Evolutionary conservation across 2,888 invertebrate genomes (phyloP).

Genomic region (Molanna angustata): DNA sequence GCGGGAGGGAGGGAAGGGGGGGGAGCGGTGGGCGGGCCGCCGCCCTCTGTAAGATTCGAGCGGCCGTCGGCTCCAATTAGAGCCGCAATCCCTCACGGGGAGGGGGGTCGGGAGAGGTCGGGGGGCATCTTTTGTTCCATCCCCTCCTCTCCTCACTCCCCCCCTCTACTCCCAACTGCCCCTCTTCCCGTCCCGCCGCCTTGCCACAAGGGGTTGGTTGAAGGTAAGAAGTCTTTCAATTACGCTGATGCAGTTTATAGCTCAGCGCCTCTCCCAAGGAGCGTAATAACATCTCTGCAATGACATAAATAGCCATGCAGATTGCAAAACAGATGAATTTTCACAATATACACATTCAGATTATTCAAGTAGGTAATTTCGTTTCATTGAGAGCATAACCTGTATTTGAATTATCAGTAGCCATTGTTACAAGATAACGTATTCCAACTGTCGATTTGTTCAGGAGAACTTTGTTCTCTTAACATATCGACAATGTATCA

Average conservation of each 20-base stretch:
- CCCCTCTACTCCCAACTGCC: constrained; percentile 32
- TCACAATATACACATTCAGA: no score
- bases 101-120: constrained; percentile 46
- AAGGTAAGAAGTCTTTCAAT: constrained; percentile 40
- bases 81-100: constrained; percentile 57
- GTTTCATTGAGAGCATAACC: no score
- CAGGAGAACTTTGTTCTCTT: no score
- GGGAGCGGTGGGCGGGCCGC: constrained; percentile 47
- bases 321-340: no score
- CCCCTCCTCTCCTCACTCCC: constrained; percentile 37
- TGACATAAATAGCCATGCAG: no score
- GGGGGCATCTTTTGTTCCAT: constrained; percentile 37
- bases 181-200: constrained; percentile 33
- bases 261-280: no score
- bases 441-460: no score
- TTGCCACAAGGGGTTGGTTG: constrained; percentile 33
- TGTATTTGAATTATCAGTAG: no score
- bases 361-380: no score
- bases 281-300: no score
- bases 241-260: constrained; percentile 30
- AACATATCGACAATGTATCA: no score
- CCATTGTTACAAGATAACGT: no score
- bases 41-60: constrained; percentile 57
- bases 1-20: constrained; percentile 35
- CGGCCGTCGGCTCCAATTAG: constrained; percentile 59